phyloP scores from a whole-genome alignment of 2,113 vertebrate genomes.

The Cichladusa arquata region DNA sequence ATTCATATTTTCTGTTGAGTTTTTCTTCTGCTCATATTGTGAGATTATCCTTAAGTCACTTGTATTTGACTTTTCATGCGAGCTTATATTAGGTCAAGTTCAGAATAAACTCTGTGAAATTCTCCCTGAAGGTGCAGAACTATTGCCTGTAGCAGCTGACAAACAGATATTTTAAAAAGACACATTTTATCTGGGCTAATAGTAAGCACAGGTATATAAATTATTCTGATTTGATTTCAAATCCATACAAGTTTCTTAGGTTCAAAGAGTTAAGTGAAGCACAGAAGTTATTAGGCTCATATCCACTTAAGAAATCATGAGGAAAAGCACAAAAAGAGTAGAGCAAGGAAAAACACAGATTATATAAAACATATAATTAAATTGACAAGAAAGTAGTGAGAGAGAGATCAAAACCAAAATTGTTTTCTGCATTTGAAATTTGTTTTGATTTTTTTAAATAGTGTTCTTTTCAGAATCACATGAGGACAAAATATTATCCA shows the following conservation, averaged over 20 bases:
- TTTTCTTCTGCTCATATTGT: background rate
- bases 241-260: background rate
- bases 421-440: background rate
- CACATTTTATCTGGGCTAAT: background rate
- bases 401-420: background rate
- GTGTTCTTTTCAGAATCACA: background rate
- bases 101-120: background rate
- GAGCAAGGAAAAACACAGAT: background rate
- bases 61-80: background rate
- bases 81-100: background rate
- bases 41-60: background rate
- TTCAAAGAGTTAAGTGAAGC: slow-evolving; percentile 1
- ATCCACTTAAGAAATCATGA: background rate
- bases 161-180: background rate
- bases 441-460: background rate
- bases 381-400: background rate
- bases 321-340: background rate
- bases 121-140: background rate
- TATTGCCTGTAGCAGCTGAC: background rate
- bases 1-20: background rate
- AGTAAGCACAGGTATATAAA: background rate
- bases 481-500: background rate
- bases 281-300: background rate
- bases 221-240: background rate
- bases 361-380: background rate